phyloP scores from a whole-genome alignment of 1,140 invertebrate species.

The Alviniconcha marisindica region DNA sequence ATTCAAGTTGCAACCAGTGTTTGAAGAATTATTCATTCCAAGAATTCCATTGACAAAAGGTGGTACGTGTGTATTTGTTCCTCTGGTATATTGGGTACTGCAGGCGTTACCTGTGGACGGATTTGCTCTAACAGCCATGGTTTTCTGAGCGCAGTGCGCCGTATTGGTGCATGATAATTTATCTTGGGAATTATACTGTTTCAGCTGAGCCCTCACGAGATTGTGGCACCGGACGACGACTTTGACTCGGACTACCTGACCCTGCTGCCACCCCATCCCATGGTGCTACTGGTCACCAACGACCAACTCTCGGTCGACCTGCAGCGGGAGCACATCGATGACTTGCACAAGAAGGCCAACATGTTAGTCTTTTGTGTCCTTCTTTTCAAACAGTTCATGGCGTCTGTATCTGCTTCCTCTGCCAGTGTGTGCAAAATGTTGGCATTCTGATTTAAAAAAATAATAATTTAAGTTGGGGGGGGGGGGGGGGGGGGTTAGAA shows the following conservation, averaged over 20 bases:
- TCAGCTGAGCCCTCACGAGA: not conserved
- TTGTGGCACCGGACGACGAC: slow-evolving; percentile 36
- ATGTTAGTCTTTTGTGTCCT: too few relatives aligned
- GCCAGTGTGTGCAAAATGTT: too few relatives aligned
- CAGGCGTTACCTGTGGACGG: not conserved
- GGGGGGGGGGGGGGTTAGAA: too few relatives aligned
- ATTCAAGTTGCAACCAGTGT: too few relatives aligned
- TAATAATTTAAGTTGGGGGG: too few relatives aligned
- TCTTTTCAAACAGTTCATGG: too few relatives aligned
- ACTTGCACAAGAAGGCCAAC: slow-evolving; percentile 16
- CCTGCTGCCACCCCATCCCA: slow-evolving; percentile 29
- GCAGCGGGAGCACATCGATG: slow-evolving; percentile 2
- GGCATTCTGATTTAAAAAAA: too few relatives aligned
- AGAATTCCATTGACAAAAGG: too few relatives aligned
- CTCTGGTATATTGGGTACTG: too few relatives aligned
- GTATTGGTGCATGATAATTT: not conserved
- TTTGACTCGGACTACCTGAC: slow-evolving; percentile 32
- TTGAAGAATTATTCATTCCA: too few relatives aligned
- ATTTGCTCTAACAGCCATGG: not conserved
- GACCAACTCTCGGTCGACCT: not conserved
- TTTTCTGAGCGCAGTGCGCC: not conserved
- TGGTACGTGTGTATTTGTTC: too few relatives aligned
- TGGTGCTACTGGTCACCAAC: not conserved
- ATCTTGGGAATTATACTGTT: not conserved
- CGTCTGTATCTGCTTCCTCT: too few relatives aligned